Conservation (phyloP, 1,140 invertebrate genomes). For the Nautilus pompilius region DNA sequence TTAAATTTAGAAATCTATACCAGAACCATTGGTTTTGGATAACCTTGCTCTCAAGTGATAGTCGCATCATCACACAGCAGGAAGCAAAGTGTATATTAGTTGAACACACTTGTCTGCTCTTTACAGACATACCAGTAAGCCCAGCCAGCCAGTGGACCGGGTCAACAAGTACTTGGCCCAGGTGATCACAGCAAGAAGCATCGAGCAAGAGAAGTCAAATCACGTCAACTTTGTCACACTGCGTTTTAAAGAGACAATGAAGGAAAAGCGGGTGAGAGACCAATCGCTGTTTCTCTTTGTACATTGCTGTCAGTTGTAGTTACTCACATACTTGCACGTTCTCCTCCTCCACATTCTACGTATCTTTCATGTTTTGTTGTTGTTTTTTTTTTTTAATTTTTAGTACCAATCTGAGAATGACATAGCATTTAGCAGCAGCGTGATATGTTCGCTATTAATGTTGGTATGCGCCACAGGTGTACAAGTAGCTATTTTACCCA, state of each 20-base stretch:
- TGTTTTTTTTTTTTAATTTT: slow-evolving; percentile 24
- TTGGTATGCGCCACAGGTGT: slow-evolving; percentile 53
- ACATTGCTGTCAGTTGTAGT: background rate
- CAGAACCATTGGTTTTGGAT: too few species aligned
- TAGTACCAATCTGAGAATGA: slow-evolving; percentile 73
- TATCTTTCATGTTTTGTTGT: background rate
- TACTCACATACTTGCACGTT: background rate
- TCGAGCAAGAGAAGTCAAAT: slow-evolving; percentile 82
- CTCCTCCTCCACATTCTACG: background rate
- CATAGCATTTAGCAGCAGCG: slow-evolving; percentile 68
- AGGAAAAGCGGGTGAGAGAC: slow-evolving; percentile 68
- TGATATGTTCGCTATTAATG: slow-evolving; percentile 67
- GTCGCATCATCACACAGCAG: too few species aligned
- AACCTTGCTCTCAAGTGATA: too few species aligned
- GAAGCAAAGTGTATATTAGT: too few species aligned
- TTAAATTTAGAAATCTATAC: too few species aligned
- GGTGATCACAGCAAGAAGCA: slow-evolving; percentile 84
- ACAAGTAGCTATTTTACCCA: slow-evolving; percentile 53
- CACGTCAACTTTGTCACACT: slow-evolving; percentile 81
- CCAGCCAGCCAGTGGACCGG: slow-evolving; percentile 73
- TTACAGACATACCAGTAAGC: slow-evolving; percentile 31
- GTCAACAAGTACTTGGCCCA: slow-evolving; percentile 88
- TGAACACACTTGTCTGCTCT: background rate
- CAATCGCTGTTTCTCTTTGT: background rate
- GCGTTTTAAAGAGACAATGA: slow-evolving; percentile 78